Conservation (phyloP, 2,797 vertebrate species). For the Acrossocheilus wenchowensis region DNA sequence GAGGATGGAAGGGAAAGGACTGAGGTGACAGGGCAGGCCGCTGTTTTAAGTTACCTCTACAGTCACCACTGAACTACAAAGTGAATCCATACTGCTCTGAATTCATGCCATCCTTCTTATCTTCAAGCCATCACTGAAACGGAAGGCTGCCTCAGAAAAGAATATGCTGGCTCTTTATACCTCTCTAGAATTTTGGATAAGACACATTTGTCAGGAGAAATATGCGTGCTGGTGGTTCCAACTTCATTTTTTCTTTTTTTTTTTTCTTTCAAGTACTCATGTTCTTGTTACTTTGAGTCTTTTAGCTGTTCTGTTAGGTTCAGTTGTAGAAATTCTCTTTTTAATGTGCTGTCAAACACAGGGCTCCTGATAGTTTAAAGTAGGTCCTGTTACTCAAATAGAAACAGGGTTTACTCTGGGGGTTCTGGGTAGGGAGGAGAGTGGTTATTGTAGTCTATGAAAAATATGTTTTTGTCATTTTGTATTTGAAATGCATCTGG, state of each 20-base stretch:
- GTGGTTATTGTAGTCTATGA: constrained; percentile 64
- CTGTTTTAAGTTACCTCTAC: constrained; percentile 56
- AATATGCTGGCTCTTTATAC: constrained; percentile 5
- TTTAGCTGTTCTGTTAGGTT: constrained; percentile 34
- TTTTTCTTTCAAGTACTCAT: background rate
- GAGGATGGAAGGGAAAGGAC: constrained; percentile 55
- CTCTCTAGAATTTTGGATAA: constrained; percentile 17
- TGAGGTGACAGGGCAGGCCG: constrained; percentile 47
- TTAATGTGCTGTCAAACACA: constrained; percentile 73
- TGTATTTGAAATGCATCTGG: constrained; percentile 62
- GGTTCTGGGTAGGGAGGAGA: constrained; percentile 66
- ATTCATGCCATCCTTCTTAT: constrained; percentile 41
- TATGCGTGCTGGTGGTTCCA: background rate
- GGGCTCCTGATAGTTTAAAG: constrained; percentile 67
- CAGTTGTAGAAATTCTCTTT: constrained; percentile 50
- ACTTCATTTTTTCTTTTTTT: background rate
- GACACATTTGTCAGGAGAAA: constrained; percentile 19
- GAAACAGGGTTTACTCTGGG: constrained; percentile 71
- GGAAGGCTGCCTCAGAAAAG: constrained; percentile 16
- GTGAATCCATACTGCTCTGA: constrained; percentile 58
- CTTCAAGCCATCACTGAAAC: constrained; percentile 50
- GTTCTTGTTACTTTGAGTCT: constrained; percentile 17
- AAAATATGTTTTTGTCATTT: constrained; percentile 76
- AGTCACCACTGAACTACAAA: constrained; percentile 62
- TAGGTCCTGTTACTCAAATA: constrained; percentile 76